phyloP scores from a whole-genome alignment of 2,797 vertebrate species.

The Acrossocheilus wenchowensis region DNA sequence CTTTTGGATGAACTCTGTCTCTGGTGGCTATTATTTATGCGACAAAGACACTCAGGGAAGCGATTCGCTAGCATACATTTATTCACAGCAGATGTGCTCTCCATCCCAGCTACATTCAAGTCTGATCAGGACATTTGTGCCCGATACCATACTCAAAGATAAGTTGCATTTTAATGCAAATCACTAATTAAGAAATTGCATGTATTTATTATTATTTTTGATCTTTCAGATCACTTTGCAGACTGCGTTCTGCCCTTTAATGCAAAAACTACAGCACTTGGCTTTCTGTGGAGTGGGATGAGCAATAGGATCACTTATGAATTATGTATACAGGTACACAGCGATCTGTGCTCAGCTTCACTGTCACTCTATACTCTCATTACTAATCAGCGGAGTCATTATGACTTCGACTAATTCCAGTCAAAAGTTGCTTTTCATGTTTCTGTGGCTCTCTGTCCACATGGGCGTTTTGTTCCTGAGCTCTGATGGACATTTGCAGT shows the following conservation, averaged over 20 bases:
- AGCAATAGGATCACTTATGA: constrained; percentile 46
- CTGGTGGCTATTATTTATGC: constrained; percentile 48
- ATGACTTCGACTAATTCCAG: not conserved
- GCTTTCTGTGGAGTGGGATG: constrained; percentile 41
- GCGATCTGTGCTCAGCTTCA: constrained; percentile 57
- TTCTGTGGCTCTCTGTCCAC: not conserved
- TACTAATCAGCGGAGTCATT: constrained; percentile 6
- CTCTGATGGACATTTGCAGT: constrained; percentile 64
- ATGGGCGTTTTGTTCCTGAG: constrained; percentile 50
- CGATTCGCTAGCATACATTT: constrained; percentile 70
- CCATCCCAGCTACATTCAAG: not conserved
- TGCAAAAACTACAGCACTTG: constrained; percentile 70
- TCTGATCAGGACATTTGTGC: not conserved
- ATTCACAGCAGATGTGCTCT: constrained; percentile 14
- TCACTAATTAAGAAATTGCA: not conserved
- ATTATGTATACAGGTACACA: constrained; percentile 30
- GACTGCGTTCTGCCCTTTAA: constrained; percentile 69
- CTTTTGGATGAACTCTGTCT: constrained; percentile 64
- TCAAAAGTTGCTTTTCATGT: not conserved
- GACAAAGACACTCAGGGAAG: constrained; percentile 35
- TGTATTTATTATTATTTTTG: constrained; percentile 60
- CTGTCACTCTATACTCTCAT: constrained; percentile 20
- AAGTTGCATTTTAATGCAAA: not conserved
- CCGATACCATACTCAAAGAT: not conserved
- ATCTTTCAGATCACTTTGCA: constrained; percentile 70